A percentile compares a stretch with the other conserved stretches of the same genome.
Conservation (phyloP, 2,888 invertebrate species). For the Drosophila subsilvestris region DNA sequence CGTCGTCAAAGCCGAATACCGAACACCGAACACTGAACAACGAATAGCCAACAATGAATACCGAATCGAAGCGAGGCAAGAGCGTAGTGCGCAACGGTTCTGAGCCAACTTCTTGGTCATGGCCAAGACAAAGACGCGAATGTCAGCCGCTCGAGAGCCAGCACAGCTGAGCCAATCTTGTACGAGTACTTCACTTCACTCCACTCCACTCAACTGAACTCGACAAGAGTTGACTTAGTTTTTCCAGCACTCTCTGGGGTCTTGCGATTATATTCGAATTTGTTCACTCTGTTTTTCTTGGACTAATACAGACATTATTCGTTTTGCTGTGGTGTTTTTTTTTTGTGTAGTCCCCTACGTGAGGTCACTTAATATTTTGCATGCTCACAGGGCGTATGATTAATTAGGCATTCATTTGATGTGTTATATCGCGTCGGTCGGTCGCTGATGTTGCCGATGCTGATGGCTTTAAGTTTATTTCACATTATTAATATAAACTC, state of each 20-base stretch:
- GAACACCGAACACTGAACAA: conserved; percentile 8
- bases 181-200: conserved; percentile 4
- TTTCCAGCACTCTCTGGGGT: conserved; percentile 33
- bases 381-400: conserved; percentile 54
- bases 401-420: conserved; percentile 66
- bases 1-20: conserved; percentile 32
- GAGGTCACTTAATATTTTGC: conserved; percentile 70
- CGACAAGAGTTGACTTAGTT: conserved; percentile 38
- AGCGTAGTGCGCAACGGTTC: conserved; percentile 43
- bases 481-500: conserved; percentile 24
- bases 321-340: conserved; percentile 42
- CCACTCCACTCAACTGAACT: conserved; percentile 7
- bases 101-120: conserved; percentile 76
- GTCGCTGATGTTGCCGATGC: conserved; percentile 11
- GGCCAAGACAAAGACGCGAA: conserved; percentile 70
- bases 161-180: not conserved
- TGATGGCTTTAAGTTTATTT: conserved; percentile 24
- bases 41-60: conserved; percentile 23
- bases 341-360: conserved; percentile 28
- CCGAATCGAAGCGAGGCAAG: conserved; percentile 24
- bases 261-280: conserved; percentile 65
- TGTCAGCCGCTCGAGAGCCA: conserved; percentile 62
- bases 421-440: conserved; percentile 12
- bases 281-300: conserved; percentile 45
- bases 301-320: conserved; percentile 66